Base-by-base conservation (phyloP, 2,113 vertebrate species). In the Panurus biarmicus region DNA sequence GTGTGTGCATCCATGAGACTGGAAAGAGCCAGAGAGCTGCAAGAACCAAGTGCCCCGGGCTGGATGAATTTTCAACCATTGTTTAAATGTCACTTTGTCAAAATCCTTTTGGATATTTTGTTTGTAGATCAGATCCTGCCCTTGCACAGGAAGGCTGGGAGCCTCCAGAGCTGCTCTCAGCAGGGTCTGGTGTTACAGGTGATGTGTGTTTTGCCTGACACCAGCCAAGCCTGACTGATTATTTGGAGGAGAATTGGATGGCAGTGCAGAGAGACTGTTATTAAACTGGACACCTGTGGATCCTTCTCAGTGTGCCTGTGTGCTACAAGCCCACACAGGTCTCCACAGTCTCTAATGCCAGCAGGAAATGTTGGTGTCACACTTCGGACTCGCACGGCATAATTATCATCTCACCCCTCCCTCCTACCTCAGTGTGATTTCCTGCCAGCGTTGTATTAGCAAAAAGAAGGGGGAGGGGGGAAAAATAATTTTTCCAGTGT, bases 241-340 rank as follows among this genome's bases (percentile, higher is more conserved):
- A 86, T 71, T 88, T 7, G 12, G 66, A 84, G 75, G n/a, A 56
- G 94, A 91, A 88, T 33, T 67, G 79, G 79, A 90, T 19, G 42
- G 51, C 54, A 69, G 71, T 7, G 48, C 75, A 7, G 79, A 85
- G 85, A 1, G 13, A 42, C 23, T 80, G 93, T 36, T 93, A 85
- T 95, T 96, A 94, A 91, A 91, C 60, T 0, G 12, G 87, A 51
- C 82, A 69, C 92, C 90, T 88, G 79, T 44, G 88, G 96, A 92
- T 96, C 40, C 60, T 42, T 60, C 87, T 77, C 90, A 36, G 64
- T 53, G 28, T 70, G 74, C 40, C 42, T 54, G 35, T 24, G 51
- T 71, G 72, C 65, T 88, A 60, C 95, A 95, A 96, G 96, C 91
- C 90, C 78, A 47, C 65, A 61, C 94, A 91, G 79, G 87, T 74